These are phyloP conservation scores for Echiichthys vipera DNA, from an alignment of 2,797 vertebrate species.

Conservation along the genomic window DNA sequence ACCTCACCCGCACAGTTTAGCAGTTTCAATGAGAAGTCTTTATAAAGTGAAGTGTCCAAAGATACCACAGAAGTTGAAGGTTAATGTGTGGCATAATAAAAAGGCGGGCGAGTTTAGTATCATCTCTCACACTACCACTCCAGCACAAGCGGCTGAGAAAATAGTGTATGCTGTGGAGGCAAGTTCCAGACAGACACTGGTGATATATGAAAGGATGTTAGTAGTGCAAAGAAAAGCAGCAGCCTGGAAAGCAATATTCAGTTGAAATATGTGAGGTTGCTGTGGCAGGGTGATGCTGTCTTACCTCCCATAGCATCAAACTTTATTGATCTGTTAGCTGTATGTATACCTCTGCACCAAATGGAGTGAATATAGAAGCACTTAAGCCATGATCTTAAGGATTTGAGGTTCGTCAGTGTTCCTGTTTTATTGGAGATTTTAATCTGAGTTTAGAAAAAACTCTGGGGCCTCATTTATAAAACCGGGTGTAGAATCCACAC, in stretches of 20 bases:
- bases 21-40: not conserved
- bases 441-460: too few relatives aligned
- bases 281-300: not conserved
- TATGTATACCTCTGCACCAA: not conserved
- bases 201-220: conserved; percentile 54
- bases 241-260: conserved; percentile 48
- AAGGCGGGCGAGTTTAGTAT: conserved; percentile 4
- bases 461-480: too few relatives aligned
- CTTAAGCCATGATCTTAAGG: too few relatives aligned
- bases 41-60: too few relatives aligned
- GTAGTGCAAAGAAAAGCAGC: conserved; percentile 23
- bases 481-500: too few relatives aligned
- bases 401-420: too few relatives aligned
- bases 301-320: conserved; percentile 2
- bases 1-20: not conserved
- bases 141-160: conserved; percentile 46
- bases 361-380: not conserved
- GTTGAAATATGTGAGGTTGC: conserved; percentile 28
- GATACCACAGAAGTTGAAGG: conserved; percentile 7
- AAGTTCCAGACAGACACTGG: conserved; percentile 38
- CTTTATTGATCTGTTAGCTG: conserved; percentile 28
- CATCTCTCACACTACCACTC: conserved; percentile 8
- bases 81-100: conserved; percentile 35
- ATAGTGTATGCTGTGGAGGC: conserved; percentile 50
- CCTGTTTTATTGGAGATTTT: too few relatives aligned